Evolutionary conservation across 92 coral and sea anemone species (phyloP), one percentile per base, ranked within the genome.

Genomic region (Porites lobata): DNA sequence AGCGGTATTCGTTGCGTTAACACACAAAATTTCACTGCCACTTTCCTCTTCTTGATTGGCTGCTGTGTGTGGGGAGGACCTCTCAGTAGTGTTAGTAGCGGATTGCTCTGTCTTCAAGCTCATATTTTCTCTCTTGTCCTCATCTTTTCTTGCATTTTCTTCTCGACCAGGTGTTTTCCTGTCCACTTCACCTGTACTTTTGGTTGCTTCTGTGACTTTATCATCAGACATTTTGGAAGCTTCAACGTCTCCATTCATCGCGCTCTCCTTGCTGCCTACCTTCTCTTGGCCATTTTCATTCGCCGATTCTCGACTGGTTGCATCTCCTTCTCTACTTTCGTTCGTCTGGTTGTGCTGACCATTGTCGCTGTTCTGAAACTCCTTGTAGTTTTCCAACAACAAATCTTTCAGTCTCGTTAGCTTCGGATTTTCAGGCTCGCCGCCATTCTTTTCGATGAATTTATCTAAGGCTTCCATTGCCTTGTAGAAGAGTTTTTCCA

Each of bases 401-500:
- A 91, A 70, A 8, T 90, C 95, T 81, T 94, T 85, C 26, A 96
- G 89, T 78, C 76, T 92, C 78, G 43, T 78, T 14, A 96, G 85
- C 21, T 83, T 83, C 13, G 99, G 94, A 50, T 96, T 96, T 77
- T n/a, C 47, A 1, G 96, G 98, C 71, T 93, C 94, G 11, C 96
- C 96, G 17, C 94, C 96, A 17, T 89, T 13, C 53, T 79, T 66
- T 15, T 57, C 29, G 2, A 92, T 86, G 47, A 53, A 83, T 6
- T 69, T 75, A 9, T 85, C 80, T 50, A 96, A 73, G 0, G 91
- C 90, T 17, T 69, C 59, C 56, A 77, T 79, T 9, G 98, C 97
- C 51, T 77, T 74, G 10, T 76, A 62, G 84, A 87, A 96, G 4
- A 96, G 75, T 4, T 72, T 79, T 66, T 85, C 86, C 56, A 96